phyloP scores from a whole-genome alignment of 2,113 vertebrate genomes.

The Chlorodrepanis virens region DNA sequence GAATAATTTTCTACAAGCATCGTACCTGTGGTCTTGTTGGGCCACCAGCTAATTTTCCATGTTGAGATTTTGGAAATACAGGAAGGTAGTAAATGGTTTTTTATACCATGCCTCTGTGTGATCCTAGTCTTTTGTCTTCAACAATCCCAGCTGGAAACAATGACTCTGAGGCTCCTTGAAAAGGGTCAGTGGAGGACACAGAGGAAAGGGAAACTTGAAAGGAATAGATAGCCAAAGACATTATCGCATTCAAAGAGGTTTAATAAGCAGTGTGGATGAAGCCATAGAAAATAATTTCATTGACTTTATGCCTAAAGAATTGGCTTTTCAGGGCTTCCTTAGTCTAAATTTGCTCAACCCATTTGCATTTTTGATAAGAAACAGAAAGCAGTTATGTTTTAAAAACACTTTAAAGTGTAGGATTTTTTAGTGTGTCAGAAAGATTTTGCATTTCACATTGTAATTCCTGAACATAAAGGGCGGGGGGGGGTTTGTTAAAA shows the following conservation, averaged over 20 bases:
- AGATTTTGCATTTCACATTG: not conserved
- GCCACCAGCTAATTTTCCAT: not conserved
- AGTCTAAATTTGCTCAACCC: not conserved
- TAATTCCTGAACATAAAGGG: not conserved
- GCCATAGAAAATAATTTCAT: not conserved
- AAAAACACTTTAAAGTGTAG: not conserved
- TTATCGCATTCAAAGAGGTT: not conserved
- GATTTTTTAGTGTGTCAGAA: not conserved
- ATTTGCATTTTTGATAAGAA: not conserved
- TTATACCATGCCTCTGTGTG: not conserved
- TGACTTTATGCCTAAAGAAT: not conserved
- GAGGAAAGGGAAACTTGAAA: not conserved
- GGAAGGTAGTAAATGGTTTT: not conserved
- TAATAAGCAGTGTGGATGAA: not conserved
- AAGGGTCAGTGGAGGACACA: not conserved
- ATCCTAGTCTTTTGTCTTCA: not conserved
- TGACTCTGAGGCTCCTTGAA: not conserved
- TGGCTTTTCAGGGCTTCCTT: not conserved
- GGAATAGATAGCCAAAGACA: not conserved
- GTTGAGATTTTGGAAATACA: not conserved
- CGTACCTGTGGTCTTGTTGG: not conserved
- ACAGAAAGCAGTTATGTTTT: not conserved
- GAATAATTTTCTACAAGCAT: not conserved
- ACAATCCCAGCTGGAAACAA: not conserved
- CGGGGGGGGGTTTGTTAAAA: not conserved